A percentile compares a stretch with the other conserved stretches of the same genome.
phyloP scores from a whole-genome alignment of 2,113 vertebrate species.

The Hyperopisus bebe region DNA sequence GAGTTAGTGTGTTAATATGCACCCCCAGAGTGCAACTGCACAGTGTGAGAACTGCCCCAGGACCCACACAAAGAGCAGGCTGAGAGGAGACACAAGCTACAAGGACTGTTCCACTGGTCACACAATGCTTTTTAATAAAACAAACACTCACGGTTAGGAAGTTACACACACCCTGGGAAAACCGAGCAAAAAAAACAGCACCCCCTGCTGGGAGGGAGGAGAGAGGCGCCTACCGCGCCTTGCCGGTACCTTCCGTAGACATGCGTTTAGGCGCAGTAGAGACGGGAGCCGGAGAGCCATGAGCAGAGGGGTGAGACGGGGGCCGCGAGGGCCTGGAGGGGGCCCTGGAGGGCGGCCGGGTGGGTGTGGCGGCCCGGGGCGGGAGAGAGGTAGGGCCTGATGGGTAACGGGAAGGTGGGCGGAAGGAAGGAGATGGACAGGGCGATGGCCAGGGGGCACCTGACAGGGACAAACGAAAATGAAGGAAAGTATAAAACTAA shows the following conservation, averaged over 20 bases:
- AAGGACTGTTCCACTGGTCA: neutral
- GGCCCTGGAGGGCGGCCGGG: conserved; percentile 97
- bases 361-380: conserved; percentile 95
- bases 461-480: conserved; percentile 85
- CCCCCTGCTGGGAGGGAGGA: conserved; percentile 39
- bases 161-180: conserved; percentile 18
- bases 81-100: neutral
- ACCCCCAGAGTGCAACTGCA: neutral
- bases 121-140: conserved; percentile 2
- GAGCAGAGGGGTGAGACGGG: conserved; percentile 96
- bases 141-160: neutral
- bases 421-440: conserved; percentile 98
- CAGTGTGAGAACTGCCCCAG: neutral
- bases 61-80: neutral
- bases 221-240: conserved; percentile 65
- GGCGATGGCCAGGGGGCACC: conserved; percentile 99
- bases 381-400: conserved; percentile 97
- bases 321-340: conserved; percentile 97
- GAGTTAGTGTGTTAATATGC: conserved; percentile 6
- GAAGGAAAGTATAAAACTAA: conserved; percentile 84
- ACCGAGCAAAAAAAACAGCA: conserved; percentile 64
- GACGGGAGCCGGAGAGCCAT: conserved; percentile 89
- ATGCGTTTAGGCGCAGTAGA: conserved; percentile 98
- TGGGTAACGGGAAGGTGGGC: conserved; percentile 97
- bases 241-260: conserved; percentile 98